Evolutionary conservation across 1,140 invertebrate genomes (phyloP).

Genomic region (Octopus bimaculoides): DNA sequence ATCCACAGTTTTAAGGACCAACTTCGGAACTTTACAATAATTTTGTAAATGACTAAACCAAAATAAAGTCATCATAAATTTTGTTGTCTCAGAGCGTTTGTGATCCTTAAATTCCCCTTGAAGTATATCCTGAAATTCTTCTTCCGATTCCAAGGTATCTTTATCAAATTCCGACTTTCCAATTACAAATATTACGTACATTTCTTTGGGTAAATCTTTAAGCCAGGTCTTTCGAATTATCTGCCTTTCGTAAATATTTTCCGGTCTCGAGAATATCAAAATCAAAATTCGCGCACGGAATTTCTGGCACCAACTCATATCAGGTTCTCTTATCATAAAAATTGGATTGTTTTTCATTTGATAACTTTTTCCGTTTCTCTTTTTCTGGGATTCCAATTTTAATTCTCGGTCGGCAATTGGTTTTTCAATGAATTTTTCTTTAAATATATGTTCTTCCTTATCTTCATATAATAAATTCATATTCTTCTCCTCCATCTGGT

Average conservation of each 20-base stretch:
- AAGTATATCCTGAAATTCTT: neutral
- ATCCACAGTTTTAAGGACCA: conserved; percentile 5
- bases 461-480: too few relatives aligned
- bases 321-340: neutral
- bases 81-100: neutral
- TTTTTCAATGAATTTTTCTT: too few relatives aligned
- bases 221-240: neutral
- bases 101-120: neutral
- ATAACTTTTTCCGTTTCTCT: too few relatives aligned
- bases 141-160: neutral
- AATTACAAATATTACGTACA: neutral
- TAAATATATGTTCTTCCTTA: too few relatives aligned
- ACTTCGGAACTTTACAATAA: neutral
- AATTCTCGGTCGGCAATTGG: too few relatives aligned
- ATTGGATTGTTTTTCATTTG: neutral
- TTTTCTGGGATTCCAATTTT: too few relatives aligned
- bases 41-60: neutral
- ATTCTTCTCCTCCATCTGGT: too few relatives aligned
- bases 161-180: neutral
- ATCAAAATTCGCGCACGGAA: neutral
- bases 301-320: neutral
- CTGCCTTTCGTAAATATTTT: neutral
- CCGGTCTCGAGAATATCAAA: neutral
- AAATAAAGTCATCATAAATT: neutral
- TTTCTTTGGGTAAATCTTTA: neutral